Conservation (phyloP, 35 echinoderm and acorn worm species). For the Acanthaster planci region DNA sequence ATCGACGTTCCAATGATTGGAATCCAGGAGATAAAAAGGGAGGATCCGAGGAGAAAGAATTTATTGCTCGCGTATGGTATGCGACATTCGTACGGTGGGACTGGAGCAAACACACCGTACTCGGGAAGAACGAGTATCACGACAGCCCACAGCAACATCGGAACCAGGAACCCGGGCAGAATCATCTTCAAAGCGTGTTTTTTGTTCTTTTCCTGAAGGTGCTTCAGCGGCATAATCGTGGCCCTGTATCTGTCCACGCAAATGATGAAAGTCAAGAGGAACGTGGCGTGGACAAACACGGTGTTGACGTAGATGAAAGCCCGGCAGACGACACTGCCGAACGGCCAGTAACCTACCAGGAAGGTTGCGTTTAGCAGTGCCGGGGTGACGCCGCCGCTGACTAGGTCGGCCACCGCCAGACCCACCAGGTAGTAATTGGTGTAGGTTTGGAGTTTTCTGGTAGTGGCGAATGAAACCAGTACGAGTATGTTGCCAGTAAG, state of each 20-base stretch:
- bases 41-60: background rate
- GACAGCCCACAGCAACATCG: slow-evolving; percentile 3
- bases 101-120: background rate
- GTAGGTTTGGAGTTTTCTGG: slow-evolving; percentile 29
- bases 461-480: slow-evolving; percentile 34
- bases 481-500: slow-evolving; percentile 48
- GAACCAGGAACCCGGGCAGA: background rate
- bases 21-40: background rate
- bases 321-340: background rate
- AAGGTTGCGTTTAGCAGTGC: background rate
- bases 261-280: slow-evolving; percentile 19
- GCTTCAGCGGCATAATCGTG: slow-evolving; percentile 10
- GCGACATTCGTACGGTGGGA: background rate
- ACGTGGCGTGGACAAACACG: slow-evolving; percentile 1
- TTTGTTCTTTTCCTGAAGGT: background rate
- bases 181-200: slow-evolving; percentile 10
- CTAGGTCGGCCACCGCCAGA: slow-evolving; percentile 55
- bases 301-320: slow-evolving; percentile 18
- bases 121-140: slow-evolving; percentile 1
- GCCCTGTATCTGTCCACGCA: slow-evolving; percentile 34
- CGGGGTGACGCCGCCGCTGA: slow-evolving; percentile 24
- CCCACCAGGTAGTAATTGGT: slow-evolving; percentile 57
- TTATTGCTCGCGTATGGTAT: slow-evolving; percentile 13
- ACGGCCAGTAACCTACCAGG: slow-evolving; percentile 31
- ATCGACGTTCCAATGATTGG: slow-evolving; percentile 1